Percentiles rank a stretch among this genome's conserved stretches.
These are phyloP conservation scores for Zele albiditarsus DNA, from an alignment of 2,888 invertebrate genomes.

Conservation along the genomic window DNA sequence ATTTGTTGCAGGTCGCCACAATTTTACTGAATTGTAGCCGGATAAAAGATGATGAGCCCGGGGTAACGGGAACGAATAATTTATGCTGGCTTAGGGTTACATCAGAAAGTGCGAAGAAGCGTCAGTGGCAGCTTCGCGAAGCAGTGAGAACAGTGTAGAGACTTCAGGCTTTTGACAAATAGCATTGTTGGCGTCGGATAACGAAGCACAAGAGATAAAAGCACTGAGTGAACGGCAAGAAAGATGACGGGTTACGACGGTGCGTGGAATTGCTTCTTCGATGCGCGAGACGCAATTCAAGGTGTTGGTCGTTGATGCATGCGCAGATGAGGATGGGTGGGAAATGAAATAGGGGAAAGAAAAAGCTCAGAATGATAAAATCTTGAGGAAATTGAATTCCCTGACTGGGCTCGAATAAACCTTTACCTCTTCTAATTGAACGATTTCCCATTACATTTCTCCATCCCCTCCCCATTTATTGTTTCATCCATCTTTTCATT, in stretches of 20 bases:
- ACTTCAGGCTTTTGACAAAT: constrained; percentile 36
- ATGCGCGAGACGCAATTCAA: constrained; percentile 10
- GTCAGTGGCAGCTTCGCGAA: constrained; percentile 1
- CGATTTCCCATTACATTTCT: constrained; percentile 55
- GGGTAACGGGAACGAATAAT: too few species aligned
- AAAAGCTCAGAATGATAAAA: constrained; percentile 63
- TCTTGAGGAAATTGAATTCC: constrained; percentile 65
- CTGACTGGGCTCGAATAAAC: constrained; percentile 44
- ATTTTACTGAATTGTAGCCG: too few species aligned
- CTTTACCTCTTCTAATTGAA: constrained; percentile 59
- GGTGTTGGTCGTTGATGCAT: constrained; percentile 9
- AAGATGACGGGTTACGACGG: constrained; percentile 16
- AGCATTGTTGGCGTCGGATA: constrained; percentile 30
- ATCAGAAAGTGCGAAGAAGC: background rate
- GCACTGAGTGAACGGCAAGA: background rate
- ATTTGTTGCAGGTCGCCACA: too few species aligned
- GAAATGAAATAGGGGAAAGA: constrained; percentile 36
- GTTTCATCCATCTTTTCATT: constrained; percentile 31
- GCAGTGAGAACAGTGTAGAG: background rate
- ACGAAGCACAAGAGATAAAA: constrained; percentile 16
- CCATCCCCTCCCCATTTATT: constrained; percentile 28
- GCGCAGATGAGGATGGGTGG: constrained; percentile 3
- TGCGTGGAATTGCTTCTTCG: constrained; percentile 36
- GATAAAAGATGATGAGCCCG: too few species aligned
- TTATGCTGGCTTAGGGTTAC: background rate